phyloP scores from a whole-genome alignment of 1,140 invertebrate genomes.

The Hycleus cichorii region DNA sequence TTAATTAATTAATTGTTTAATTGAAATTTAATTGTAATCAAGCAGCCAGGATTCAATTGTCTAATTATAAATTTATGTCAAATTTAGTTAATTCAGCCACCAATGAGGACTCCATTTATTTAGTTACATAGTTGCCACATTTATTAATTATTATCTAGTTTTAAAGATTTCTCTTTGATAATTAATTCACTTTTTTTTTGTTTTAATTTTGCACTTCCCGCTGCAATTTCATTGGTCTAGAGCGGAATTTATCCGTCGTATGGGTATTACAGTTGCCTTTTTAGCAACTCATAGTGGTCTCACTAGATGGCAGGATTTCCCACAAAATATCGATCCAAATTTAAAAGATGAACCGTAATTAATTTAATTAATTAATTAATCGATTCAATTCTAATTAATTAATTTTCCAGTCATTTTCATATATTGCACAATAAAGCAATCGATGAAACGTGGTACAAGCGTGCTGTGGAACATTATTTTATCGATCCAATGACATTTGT shows the following conservation, averaged over 20 bases:
- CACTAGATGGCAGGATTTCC: conserved; percentile 78
- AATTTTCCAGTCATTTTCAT: conserved; percentile 60
- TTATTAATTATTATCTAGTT: no score
- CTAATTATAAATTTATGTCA: neutral
- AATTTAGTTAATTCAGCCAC: no score
- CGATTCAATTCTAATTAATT: neutral
- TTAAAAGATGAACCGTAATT: conserved; percentile 29
- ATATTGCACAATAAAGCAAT: conserved; percentile 70
- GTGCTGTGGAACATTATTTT: conserved; percentile 85
- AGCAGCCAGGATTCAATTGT: neutral
- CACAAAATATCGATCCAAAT: conserved; percentile 39
- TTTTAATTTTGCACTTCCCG: no score
- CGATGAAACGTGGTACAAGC: conserved; percentile 88
- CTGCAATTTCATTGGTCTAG: conserved; percentile 15
- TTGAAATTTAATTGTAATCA: neutral
- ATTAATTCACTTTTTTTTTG: no score
- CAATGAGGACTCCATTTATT: no score
- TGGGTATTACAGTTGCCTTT: conserved; percentile 77
- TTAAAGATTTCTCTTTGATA: no score
- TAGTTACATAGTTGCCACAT: no score
- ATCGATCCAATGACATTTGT: conserved; percentile 76
- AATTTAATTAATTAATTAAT: neutral
- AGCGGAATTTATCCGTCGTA: conserved; percentile 69
- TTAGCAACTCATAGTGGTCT: conserved; percentile 83
- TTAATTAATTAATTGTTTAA: neutral